Percentiles rank a stretch among this genome's conserved stretches.
Evolutionary conservation across 2,113 vertebrate species (phyloP).

Genomic region (Actenoides lindsayi): DNA sequence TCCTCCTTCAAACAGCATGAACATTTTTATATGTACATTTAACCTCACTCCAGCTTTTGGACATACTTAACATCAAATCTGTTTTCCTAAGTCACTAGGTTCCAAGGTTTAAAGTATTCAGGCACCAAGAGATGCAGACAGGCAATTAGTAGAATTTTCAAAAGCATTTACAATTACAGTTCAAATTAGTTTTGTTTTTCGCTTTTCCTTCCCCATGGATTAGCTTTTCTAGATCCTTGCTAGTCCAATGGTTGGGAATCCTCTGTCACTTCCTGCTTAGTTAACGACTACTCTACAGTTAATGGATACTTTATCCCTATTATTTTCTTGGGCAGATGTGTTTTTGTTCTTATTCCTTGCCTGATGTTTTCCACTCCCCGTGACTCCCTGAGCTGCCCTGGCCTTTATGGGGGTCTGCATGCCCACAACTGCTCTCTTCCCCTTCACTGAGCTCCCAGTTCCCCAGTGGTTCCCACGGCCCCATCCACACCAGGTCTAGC

Average conservation of each 20-base stretch:
- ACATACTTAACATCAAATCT: not conserved
- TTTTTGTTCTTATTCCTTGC: not conserved
- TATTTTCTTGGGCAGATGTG: not conserved
- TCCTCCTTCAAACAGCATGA: not conserved
- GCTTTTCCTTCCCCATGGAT: not conserved
- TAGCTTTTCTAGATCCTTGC: not conserved
- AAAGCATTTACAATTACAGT: not conserved
- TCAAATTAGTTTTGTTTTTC: not conserved
- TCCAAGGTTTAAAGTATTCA: not conserved
- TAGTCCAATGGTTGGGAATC: not conserved
- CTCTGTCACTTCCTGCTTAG: not conserved
- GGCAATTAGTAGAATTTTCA: not conserved
- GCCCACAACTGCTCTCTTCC: no score
- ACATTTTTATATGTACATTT: not conserved
- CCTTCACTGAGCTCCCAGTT: not conserved
- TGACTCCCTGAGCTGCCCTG: not conserved
- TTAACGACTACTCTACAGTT: not conserved
- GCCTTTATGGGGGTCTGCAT: not conserved
- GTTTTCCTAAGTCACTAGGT: not conserved
- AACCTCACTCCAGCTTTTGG: not conserved
- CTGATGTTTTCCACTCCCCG: not conserved
- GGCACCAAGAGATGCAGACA: not conserved
- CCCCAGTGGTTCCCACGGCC: not conserved
- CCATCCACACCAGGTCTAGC: not conserved
- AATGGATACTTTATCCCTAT: not conserved